Evolutionary conservation across 35 echinoderm and acorn worm genomes (phyloP).

Genomic region (Ptychodera flava): DNA sequence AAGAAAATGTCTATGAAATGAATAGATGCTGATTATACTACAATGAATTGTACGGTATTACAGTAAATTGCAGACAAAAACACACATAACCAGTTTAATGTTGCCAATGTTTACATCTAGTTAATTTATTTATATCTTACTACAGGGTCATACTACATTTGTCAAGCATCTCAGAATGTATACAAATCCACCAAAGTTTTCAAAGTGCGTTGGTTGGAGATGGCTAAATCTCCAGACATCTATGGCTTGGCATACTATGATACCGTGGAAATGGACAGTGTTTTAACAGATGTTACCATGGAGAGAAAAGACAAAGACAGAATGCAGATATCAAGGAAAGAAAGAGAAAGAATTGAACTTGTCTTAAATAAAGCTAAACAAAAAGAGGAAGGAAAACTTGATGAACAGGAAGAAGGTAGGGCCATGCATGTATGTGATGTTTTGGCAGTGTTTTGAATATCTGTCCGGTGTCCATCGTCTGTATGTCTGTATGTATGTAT

Average conservation of each 20-base stretch:
- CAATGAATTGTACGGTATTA: too few species aligned
- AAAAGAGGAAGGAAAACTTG: conserved; percentile 76
- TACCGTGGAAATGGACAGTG: conserved; percentile 61
- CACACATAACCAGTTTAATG: too few species aligned
- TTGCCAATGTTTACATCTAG: too few species aligned
- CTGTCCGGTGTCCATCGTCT: too few species aligned
- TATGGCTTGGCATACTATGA: conserved; percentile 85
- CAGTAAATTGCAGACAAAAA: too few species aligned
- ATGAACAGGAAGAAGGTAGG: conserved; percentile 68
- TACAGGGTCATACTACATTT: conserved; percentile 55
- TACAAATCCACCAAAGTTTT: conserved; percentile 56
- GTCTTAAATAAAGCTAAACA: conserved; percentile 69
- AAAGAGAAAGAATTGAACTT: conserved; percentile 71
- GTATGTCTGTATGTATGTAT: too few species aligned
- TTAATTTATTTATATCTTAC: not conserved
- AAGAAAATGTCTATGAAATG: too few species aligned
- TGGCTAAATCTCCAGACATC: conserved; percentile 40
- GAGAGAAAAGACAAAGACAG: conserved; percentile 39
- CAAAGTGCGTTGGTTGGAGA: conserved; percentile 84
- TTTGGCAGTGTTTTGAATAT: too few species aligned
- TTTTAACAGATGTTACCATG: conserved; percentile 74
- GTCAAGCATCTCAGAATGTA: conserved; percentile 75
- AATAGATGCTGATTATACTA: too few species aligned
- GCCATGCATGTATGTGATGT: too few species aligned
- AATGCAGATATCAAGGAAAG: conserved; percentile 34